A percentile compares a stretch with the other conserved stretches of the same genome.
These are phyloP conservation scores for Phenganax stokvisi DNA, from an alignment of 92 coral and sea anemone genomes.

Conservation along the genomic window DNA sequence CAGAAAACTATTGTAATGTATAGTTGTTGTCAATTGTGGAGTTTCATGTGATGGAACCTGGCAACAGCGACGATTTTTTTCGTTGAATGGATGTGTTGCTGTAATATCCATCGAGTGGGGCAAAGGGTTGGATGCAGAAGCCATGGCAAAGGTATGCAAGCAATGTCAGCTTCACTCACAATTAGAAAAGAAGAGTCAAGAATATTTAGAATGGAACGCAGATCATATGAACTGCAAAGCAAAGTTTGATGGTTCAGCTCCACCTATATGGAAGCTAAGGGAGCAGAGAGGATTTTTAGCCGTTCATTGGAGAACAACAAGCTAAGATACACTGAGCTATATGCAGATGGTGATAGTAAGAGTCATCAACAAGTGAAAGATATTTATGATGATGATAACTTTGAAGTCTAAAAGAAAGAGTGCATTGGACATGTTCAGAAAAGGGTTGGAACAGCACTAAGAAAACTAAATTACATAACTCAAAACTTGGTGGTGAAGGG, in stretches of 20 bases:
- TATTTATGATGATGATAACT: slow-evolving; percentile 17
- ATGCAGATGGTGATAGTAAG: slow-evolving; percentile 47
- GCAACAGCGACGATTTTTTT: slow-evolving; percentile 49
- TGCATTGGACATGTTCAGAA: slow-evolving; percentile 56
- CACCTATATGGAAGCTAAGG: slow-evolving; percentile 54
- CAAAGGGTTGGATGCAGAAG: slow-evolving; percentile 46
- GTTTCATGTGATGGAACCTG: slow-evolving; percentile 54
- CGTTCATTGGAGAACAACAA: slow-evolving; percentile 34
- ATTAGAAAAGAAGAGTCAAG: slow-evolving; percentile 34
- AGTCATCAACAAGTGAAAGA: slow-evolving; percentile 37
- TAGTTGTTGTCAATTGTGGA: slow-evolving; percentile 18
- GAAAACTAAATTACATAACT: slow-evolving; percentile 49
- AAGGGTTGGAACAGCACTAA: slow-evolving; percentile 51
- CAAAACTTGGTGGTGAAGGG: slow-evolving; percentile 51
- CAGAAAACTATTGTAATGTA: too few species aligned
- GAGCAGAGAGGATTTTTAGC: slow-evolving; percentile 34
- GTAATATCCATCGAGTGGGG: slow-evolving; percentile 39
- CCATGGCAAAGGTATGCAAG: slow-evolving; percentile 38
- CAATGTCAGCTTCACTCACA: slow-evolving; percentile 35
- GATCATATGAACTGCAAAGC: slow-evolving; percentile 25
- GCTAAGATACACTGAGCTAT: slow-evolving; percentile 42
- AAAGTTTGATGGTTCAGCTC: slow-evolving; percentile 45
- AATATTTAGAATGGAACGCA: slow-evolving; percentile 36
- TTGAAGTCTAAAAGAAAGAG: slow-evolving; percentile 37
- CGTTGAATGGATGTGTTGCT: slow-evolving; percentile 46